phyloP scores from a whole-genome alignment of 2,113 vertebrate species.

The Mesitornis unicolor region DNA sequence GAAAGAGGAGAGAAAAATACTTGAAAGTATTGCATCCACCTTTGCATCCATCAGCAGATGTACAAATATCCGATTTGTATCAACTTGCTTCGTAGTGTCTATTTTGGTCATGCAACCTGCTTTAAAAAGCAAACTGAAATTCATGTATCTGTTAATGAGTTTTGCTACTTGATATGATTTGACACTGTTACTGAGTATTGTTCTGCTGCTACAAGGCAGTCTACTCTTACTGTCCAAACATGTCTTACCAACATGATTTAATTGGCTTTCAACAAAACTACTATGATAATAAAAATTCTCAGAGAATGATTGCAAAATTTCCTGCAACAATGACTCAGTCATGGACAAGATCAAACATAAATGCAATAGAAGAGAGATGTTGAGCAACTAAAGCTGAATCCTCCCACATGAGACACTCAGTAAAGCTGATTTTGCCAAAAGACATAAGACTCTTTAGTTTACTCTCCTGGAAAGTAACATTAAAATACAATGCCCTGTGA shows the following conservation, averaged over 20 bases:
- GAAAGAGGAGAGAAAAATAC: neutral
- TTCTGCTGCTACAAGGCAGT: neutral
- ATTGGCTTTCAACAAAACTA: neutral
- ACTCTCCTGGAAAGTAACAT: neutral
- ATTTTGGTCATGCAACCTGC: neutral
- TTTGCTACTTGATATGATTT: neutral
- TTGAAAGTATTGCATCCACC: neutral
- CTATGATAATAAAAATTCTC: constrained; percentile 42
- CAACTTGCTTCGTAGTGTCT: neutral
- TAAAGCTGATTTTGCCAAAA: constrained; percentile 1
- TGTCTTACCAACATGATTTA: neutral
- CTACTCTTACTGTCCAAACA: neutral
- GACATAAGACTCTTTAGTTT: neutral
- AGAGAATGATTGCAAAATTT: constrained; percentile 3
- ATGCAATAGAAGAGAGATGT: neutral
- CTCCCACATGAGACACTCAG: neutral
- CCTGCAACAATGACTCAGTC: constrained; percentile 25
- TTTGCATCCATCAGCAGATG: neutral
- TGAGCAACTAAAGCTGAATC: constrained; percentile 42
- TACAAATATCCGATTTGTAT: neutral
- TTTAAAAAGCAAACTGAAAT: neutral
- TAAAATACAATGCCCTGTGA: neutral
- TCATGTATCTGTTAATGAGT: neutral
- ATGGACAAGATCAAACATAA: constrained; percentile 61
- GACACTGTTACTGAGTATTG: neutral